Conservation (phyloP, 2,113 vertebrate species). For the Seriola aureovittata region DNA sequence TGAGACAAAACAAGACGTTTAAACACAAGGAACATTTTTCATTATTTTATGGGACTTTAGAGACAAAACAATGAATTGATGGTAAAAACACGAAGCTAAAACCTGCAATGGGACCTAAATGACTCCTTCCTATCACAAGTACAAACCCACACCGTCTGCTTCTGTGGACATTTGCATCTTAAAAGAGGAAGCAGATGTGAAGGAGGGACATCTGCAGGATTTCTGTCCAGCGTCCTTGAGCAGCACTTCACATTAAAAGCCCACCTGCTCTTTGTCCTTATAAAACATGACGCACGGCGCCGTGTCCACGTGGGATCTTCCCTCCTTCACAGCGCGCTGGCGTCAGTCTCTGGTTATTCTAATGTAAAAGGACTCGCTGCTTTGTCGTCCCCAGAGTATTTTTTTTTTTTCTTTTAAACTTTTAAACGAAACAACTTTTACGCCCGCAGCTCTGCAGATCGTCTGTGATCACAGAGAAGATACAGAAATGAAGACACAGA, state of each 20-base stretch:
- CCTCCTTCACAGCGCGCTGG: not conserved
- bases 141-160: too few relatives aligned
- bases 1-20: too few relatives aligned
- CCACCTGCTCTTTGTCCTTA: not conserved
- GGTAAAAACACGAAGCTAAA: too few relatives aligned
- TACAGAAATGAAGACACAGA: not conserved
- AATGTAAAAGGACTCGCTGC: not conserved
- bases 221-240: not conserved
- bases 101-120: too few relatives aligned
- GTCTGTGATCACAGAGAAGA: not conserved
- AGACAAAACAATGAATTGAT: too few relatives aligned
- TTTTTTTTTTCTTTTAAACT: not conserved
- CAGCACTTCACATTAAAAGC: too few relatives aligned
- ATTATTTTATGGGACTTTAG: too few relatives aligned
- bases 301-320: not conserved
- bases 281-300: constrained; percentile 2
- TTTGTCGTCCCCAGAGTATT: not conserved
- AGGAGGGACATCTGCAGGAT: not conserved
- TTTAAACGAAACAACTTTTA: not conserved
- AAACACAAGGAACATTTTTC: too few relatives aligned
- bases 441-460: not conserved
- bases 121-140: too few relatives aligned
- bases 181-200: not conserved
- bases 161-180: too few relatives aligned
- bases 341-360: not conserved